Base-by-base conservation (phyloP, 2,888 invertebrate genomes). In the Heteromyza rotundicornis region DNA sequence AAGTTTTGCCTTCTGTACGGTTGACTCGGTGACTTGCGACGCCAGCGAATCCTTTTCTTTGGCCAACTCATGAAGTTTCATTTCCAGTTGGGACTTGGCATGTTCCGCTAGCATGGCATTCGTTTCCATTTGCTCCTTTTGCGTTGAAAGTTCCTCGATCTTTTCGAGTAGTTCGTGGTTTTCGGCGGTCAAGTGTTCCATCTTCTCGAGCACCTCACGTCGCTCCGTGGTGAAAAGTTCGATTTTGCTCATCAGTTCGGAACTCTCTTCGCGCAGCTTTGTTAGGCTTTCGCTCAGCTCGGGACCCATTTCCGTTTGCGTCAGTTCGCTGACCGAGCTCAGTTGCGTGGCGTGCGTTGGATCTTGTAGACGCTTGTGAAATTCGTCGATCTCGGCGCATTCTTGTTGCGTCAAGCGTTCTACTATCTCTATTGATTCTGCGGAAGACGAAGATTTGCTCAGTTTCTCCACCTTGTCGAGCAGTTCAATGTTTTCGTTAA, bases 391-490 rank as follows among this genome's bases (percentile, higher is more conserved):
- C 79, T 90, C 90, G 50, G 89, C 76, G 73, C 89, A 89, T 78
- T 90, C 90, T 81, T 90, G 89, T 64, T 89, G 88, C 17, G 89
- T 89, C 63, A 90, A 83, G 14, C 88, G 73, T 85, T 90, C 90
- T 1, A 90, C 90, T 63, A 90, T 90, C 83, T 90, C 90, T 57
- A 91, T 91, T 53, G 90, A 90, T 80, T 90, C 90, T 2, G 90
- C 90, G 0, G 90, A 90, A 57, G 90, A 90, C 1, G 90, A 89
- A 75, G 90, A 90, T 60, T 78, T 79, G 60, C 89, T 91, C 3
- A 91, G 75, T 78, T 92, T 92, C 69, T 90, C 89, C 35, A 92
- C 82, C 79, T 90, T 90, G 70, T 89, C 90, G 23, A 88, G 85
- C 10, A 92, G 81, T 64, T 91, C 92, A 71, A 89, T 89, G 75